phyloP scores from a whole-genome alignment of 2,113 vertebrate genomes.

The Microcebus ravelobensis region DNA sequence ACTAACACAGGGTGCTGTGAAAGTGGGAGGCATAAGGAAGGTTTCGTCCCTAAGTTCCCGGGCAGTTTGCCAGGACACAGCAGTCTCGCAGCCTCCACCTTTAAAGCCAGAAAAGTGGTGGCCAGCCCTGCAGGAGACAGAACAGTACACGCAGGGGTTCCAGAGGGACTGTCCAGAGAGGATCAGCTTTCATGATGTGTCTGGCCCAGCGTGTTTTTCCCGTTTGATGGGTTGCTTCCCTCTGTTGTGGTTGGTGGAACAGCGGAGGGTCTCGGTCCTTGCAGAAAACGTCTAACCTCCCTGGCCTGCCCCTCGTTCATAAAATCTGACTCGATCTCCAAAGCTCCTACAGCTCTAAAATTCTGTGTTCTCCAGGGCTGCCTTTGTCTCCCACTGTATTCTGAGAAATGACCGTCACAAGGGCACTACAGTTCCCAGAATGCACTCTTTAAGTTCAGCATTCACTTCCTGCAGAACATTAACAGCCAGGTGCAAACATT shows the following conservation, averaged over 20 bases:
- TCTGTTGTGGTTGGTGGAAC: neutral
- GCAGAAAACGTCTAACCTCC: neutral
- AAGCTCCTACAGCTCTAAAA: neutral
- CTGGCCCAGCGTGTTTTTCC: neutral
- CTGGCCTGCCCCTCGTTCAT: neutral
- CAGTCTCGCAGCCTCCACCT: neutral
- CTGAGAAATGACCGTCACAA: neutral
- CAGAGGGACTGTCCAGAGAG: neutral
- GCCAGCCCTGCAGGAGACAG: neutral
- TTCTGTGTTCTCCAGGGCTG: neutral
- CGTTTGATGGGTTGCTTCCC: neutral
- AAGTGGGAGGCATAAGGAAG: neutral
- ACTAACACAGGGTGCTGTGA: neutral
- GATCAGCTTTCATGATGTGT: neutral
- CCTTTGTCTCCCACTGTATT: neutral
- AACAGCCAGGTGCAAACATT: slow-evolving; percentile 8
- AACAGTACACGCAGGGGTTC: neutral
- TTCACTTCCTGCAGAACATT: slow-evolving; percentile 77
- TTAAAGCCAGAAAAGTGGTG: neutral
- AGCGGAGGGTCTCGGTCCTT: neutral
- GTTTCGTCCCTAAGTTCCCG: neutral
- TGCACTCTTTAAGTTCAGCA: slow-evolving; percentile 49
- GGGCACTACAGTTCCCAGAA: slow-evolving; percentile 86
- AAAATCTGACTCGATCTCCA: neutral
- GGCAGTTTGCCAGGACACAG: neutral